Percentiles rank a stretch among this genome's conserved stretches.
These are phyloP conservation scores for Sander lucioperca DNA, from an alignment of 2,113 vertebrate genomes.

Conservation along the genomic window DNA sequence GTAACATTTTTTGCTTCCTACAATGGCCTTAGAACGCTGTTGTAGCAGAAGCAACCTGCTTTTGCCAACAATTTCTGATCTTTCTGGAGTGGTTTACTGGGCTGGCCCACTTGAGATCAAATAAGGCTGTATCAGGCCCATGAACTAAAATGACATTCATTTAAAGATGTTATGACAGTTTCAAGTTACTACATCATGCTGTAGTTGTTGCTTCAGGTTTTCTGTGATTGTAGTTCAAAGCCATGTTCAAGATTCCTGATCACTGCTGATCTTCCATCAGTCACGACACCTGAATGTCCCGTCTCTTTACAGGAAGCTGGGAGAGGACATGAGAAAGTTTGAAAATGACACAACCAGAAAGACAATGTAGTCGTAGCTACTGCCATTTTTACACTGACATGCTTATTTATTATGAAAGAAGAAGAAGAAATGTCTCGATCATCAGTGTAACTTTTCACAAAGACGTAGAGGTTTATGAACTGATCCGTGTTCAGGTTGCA, in stretches of 20 bases:
- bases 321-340: not conserved
- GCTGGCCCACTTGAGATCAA: too few species aligned
- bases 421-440: not conserved
- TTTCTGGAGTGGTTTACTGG: too few species aligned
- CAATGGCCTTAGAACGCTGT: too few species aligned
- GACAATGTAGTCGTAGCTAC: not conserved
- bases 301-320: not conserved
- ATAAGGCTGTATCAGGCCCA: too few species aligned
- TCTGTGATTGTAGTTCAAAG: not conserved
- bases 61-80: too few species aligned
- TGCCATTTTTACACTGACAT: not conserved
- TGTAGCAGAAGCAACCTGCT: too few species aligned
- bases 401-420: not conserved
- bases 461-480: not conserved
- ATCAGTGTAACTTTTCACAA: slow-evolving; percentile 11
- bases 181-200: not conserved
- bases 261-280: slow-evolving; percentile 1
- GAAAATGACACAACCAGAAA: too few species aligned
- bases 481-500: not conserved
- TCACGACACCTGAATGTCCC: slow-evolving; percentile 40
- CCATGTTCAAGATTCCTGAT: not conserved
- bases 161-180: not conserved
- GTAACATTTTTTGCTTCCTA: too few species aligned
- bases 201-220: not conserved
- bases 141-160: not conserved